Conservation (phyloP, 2,113 vertebrate species). For the Sitta europaea region DNA sequence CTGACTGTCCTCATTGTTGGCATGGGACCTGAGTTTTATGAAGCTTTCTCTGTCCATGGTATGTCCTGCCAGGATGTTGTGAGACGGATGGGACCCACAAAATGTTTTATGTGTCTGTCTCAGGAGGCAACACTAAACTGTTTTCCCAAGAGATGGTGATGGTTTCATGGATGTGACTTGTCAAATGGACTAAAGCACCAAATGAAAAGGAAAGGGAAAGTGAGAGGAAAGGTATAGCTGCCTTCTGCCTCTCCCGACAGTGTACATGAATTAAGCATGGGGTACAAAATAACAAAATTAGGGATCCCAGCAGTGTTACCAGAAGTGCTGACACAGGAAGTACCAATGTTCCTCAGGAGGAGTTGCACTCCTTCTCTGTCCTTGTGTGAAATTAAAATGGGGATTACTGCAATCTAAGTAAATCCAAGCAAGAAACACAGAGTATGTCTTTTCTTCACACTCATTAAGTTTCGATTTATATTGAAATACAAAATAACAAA, state of each 20-base stretch:
- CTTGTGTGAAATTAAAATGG: neutral
- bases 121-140: neutral
- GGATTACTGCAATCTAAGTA: neutral
- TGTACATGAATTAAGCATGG: neutral
- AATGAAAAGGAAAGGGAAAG: neutral
- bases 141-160: neutral
- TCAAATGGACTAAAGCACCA: neutral
- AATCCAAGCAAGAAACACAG: neutral
- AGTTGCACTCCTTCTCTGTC: rapidly evolving
- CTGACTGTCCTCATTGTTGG: neutral
- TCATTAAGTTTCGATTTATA: neutral
- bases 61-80: neutral
- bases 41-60: neutral
- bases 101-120: neutral
- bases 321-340: neutral
- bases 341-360: neutral
- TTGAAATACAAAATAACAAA: neutral
- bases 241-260: neutral
- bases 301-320: neutral
- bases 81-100: neutral
- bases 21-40: neutral
- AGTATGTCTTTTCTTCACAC: neutral
- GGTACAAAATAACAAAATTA: neutral
- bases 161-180: neutral
- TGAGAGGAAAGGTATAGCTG: neutral